These are phyloP conservation scores for Papilio machaon DNA, from an alignment of 1,140 invertebrate species.

Conservation along the genomic window DNA sequence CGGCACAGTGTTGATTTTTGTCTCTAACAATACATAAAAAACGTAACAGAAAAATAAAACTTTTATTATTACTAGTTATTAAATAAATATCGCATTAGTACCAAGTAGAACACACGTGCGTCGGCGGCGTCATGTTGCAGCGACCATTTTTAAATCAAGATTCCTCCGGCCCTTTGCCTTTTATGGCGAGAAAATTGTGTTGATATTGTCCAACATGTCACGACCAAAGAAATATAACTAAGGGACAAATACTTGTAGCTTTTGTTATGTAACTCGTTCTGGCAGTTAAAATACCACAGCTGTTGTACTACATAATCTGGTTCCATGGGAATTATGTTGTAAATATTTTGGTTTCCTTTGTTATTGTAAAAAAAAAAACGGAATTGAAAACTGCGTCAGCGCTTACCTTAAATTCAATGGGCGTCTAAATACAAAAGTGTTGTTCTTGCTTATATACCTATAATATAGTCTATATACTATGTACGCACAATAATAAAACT, in stretches of 20 bases:
- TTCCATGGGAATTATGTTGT: not conserved
- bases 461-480: not conserved
- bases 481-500: not conserved
- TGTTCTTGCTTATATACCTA: too few species aligned
- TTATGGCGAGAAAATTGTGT: slow-evolving; percentile 38
- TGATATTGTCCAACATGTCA: slow-evolving; percentile 31
- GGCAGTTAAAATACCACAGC: not conserved
- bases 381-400: too few species aligned
- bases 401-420: too few species aligned
- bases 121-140: slow-evolving; percentile 41
- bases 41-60: not conserved
- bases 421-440: too few species aligned
- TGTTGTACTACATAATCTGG: not conserved
- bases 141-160: slow-evolving; percentile 45
- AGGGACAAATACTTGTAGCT: not conserved
- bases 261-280: not conserved
- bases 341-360: not conserved
- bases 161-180: slow-evolving; percentile 41
- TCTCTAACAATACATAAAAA: too few species aligned
- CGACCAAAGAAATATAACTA: slow-evolving; percentile 28
- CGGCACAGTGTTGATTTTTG: too few species aligned
- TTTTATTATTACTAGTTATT: not conserved
- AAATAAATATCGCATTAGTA: slow-evolving; percentile 31
- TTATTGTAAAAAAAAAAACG: not conserved
- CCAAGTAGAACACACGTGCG: slow-evolving; percentile 42